Base-by-base conservation (phyloP, 2,888 invertebrate species). In the Eilema depressum region DNA sequence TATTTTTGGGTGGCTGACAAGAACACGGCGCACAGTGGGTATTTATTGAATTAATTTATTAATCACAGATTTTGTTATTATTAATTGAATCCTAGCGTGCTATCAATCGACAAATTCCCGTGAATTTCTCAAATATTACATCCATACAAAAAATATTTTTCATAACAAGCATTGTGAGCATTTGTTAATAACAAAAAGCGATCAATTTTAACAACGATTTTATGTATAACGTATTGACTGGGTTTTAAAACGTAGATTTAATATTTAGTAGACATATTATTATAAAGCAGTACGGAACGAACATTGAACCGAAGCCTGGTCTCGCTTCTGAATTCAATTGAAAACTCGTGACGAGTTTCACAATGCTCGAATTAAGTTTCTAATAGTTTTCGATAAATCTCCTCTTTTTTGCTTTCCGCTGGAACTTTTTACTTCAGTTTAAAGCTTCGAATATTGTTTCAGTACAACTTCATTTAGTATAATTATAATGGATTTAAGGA, bases 271-370 rank as follows among this genome's bases (percentile, higher is more conserved):
- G 3, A n/a, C n/a, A 53, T 20, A 8, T n/a, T n/a, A n/a, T n/a
- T n/a, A 53, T n/a, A 53, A 53, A 53, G 10, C 10, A 53, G 10
- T 20, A n/a, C 20, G 17, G 8, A 53, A n/a, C 53, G 53, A 53
- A 53, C n/a, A 53, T 53, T 53, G 53, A 53, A 53, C 53, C n/a
- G 20, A 53, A 20, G 53, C 20, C 17, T 53, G 53, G 17, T 47
- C 47, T 47, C 47, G 47, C 20, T 47, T 53, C 53, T 53, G 53
- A 53, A 53, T 53, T 53, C 53, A 53, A 53, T 53, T n/a, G 53
- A 53, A 53, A 53, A 53, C 53, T 53, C 53, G 53, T 53, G 53
- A 53, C 53, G 53, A 53, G 53, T 53, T 53, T 53, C n/a, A 53
- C 53, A 53, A 53, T 53, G 53, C 53, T 53, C 53, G n/a, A 53